Conservation (phyloP, 2,113 vertebrate species). For the Coracopsis vasa region DNA sequence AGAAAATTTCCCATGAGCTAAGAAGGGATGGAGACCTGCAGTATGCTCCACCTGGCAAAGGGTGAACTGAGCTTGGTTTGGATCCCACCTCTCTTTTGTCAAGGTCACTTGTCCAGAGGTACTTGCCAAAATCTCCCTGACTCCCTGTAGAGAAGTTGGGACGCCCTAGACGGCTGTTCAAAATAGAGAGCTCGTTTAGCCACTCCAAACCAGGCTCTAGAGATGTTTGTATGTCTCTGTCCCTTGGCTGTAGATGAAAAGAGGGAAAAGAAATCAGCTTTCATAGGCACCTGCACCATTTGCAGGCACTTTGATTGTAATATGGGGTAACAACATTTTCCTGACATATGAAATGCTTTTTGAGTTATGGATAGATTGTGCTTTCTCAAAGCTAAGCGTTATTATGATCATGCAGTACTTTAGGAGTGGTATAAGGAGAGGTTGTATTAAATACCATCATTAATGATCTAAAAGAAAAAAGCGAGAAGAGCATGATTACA, state of each 20-base stretch:
- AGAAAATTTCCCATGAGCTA: neutral
- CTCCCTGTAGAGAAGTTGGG: neutral
- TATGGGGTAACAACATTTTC: constrained; percentile 5
- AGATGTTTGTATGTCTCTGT: neutral
- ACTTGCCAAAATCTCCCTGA: neutral
- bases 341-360: neutral
- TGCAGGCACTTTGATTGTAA: neutral
- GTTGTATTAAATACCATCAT: constrained; percentile 48
- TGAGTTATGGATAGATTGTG: neutral
- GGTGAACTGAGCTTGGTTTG: accelerated
- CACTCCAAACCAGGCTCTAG: neutral
- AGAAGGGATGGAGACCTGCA: neutral
- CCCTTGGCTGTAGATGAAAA: neutral
- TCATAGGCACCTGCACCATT: neutral
- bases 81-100: neutral
- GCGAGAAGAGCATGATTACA: constrained; percentile 33
- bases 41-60: neutral
- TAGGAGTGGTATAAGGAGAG: neutral
- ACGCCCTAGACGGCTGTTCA: neutral
- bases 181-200: neutral
- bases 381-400: constrained; percentile 39
- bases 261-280: neutral
- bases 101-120: neutral
- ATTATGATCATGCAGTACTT: constrained; percentile 21
- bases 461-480: constrained; percentile 52